These are phyloP conservation scores for Melipona quadrifasciata DNA, from an alignment of 1,140 invertebrate species.

Conservation along the genomic window DNA sequence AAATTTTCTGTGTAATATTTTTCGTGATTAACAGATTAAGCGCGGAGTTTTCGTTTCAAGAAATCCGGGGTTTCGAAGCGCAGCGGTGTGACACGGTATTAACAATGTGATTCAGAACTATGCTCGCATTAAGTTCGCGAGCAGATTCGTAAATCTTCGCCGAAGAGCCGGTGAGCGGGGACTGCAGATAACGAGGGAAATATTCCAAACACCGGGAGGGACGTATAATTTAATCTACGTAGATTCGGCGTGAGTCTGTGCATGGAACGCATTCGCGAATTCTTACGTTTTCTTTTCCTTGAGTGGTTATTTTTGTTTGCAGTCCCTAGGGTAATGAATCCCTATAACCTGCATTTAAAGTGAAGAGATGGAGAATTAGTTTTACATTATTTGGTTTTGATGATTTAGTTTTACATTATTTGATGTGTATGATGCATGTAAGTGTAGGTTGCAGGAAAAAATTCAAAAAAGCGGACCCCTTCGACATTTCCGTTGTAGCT, in stretches of 20 bases:
- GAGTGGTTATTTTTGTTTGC: too few relatives aligned
- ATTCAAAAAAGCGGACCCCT: too few relatives aligned
- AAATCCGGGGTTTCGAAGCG: neutral
- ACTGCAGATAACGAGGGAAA: constrained; percentile 27
- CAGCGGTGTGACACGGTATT: neutral
- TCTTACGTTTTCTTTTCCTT: too few relatives aligned
- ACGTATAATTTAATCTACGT: constrained; percentile 16
- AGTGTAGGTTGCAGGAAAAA: too few relatives aligned
- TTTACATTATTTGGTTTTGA: too few relatives aligned
- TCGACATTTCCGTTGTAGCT: too few relatives aligned
- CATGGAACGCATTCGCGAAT: neutral
- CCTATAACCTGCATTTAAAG: too few relatives aligned
- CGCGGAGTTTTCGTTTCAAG: neutral
- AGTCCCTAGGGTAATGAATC: too few relatives aligned
- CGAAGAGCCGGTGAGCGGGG: neutral
- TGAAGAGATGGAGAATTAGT: too few relatives aligned
- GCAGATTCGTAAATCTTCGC: constrained; percentile 10
- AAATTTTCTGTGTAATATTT: neutral
- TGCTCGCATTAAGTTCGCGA: constrained; percentile 2
- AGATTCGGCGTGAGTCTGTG: neutral
- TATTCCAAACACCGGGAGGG: constrained; percentile 7
- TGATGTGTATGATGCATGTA: too few relatives aligned
- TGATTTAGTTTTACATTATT: too few relatives aligned
- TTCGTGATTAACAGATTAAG: neutral
- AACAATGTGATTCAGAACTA: neutral